Conservation (phyloP, 2,113 vertebrate genomes). For the Sigmodon hispidus region DNA sequence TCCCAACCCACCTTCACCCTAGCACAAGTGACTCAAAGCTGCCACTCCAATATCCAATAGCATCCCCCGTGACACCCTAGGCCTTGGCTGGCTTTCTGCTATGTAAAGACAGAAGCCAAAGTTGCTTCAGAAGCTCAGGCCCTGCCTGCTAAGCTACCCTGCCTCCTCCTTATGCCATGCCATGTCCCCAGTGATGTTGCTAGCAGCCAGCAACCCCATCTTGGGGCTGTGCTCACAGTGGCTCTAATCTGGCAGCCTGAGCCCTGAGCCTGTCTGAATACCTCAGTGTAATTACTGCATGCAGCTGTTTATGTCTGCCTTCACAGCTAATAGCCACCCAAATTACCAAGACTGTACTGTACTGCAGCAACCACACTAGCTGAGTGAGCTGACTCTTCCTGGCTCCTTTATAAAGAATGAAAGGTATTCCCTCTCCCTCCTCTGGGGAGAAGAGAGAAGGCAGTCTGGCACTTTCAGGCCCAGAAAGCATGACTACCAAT, state of each 20-base stretch:
- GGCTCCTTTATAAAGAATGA: conserved; percentile 55
- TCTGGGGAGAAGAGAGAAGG: background rate
- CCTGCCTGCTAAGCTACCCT: background rate
- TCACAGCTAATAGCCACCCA: conserved; percentile 35
- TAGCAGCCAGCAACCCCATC: background rate
- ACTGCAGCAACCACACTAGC: background rate
- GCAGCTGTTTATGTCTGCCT: conserved; percentile 30
- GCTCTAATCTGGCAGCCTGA: background rate
- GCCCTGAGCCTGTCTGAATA: conserved; percentile 10
- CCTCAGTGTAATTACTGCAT: conserved; percentile 45
- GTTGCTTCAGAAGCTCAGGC: background rate
- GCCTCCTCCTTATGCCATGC: no score
- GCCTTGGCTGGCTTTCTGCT: background rate
- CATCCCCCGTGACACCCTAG: background rate
- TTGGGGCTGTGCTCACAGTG: background rate
- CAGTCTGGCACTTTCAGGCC: conserved; percentile 5
- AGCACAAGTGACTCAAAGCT: background rate
- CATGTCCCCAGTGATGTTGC: background rate
- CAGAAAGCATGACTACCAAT: conserved; percentile 13
- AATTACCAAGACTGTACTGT: background rate
- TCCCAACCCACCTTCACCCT: background rate
- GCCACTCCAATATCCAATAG: background rate
- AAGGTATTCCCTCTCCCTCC: background rate
- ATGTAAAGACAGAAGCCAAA: background rate
- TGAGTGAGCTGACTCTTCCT: background rate